Evolutionary conservation across 1,140 invertebrate genomes (phyloP), one percentile per base, ranked within the genome.

Genomic region (Mycetomoellerius zeteki): DNA sequence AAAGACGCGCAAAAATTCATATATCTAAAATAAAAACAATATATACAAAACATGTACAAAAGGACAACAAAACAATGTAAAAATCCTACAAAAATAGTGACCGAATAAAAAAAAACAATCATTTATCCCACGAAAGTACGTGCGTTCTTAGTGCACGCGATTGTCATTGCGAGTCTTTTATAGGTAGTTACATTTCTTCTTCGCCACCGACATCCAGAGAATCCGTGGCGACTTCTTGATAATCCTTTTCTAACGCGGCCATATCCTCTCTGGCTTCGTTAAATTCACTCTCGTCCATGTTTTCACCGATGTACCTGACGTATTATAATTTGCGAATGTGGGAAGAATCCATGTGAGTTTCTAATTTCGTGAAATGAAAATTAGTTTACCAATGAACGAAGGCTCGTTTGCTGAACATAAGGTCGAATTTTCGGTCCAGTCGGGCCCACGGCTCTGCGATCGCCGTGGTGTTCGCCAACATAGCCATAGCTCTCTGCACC

Each of bases 371-470:
- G 14, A 50, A 21, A 52, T 54, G 30, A 50, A 72, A 27, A 30
- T 30, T 0, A 24, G 0, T 60, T 91, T 95, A 96, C 96, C 96
- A 96, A 85, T 96, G 96, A 60, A 96, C 96, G 86, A 96, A 97
- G 24, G 96, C 96, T 27, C 96, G 91, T 91, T 96, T 97, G 8
- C 94, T 92, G 85, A 96, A 96, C 96, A 96, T 96, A n/a, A 96
- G 89, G 91, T 96, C 96, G 88, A 96, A 96, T 91, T 97, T 97
- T 62, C 94, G 94, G 85, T 97, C 96, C 4, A 97, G 86, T 43
- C 97, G 96, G 54, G 97, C 97, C 98, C 97, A 98, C 33, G 98
- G 98, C 93, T 99, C 98, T 14, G 97, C 97, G 91, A 98, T 98
- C 47, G 98, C 97, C 0, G 98, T 98, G 0, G 98, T 98, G 93